Evolutionary conservation across 2,888 invertebrate genomes (phyloP), one percentile per base, ranked within the genome.

Genomic region (Folsomia manolachei): DNA sequence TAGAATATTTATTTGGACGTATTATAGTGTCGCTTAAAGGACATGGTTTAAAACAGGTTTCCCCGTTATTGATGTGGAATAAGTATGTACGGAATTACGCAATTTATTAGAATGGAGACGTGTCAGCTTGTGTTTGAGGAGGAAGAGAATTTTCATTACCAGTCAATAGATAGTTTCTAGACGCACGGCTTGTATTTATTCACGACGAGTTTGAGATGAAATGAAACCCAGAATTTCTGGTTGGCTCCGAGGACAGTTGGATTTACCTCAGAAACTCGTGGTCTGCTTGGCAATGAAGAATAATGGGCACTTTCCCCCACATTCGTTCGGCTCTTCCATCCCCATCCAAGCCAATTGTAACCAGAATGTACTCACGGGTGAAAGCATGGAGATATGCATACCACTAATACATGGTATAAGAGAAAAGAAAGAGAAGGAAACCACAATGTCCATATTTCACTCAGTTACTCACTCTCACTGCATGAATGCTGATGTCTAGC

Each of bases 181-280:
- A 21, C n/a, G 4, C 56, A 56, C 19, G 4, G 56, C 7, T 4
- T 56, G 19, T 56, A 56, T n/a, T 14, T 56, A 56, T 51, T 51
- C 51, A 56, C n/a, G 19, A 56, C 27, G 63, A 63, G 25, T 18
- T 7, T 63, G 26, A 63, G 27, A 25, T 63, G 63, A 63, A 63
- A 63, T 27, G 26, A 63, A 63, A 27, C 63, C 63, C 63, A 11
- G 18, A 27, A 27, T 63, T 63, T 63, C 9, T 14, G 63, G 27
- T 63, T 25, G 21, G 25, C 23, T 23, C n/a, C n/a, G 60, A 60
- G 19, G 19, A n/a, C 7, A 60, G 60, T 2, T 24, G 63, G 23
- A 63, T 63, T 23, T 63, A 23, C 63, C 63, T 26, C 23, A 18
- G 56, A 21, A 56, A 56, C 56, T 39, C 56, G n/a, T 19, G 56